These are phyloP conservation scores for Chamaetylas fuelleborni DNA, from an alignment of 2,113 vertebrate species.

Conservation along the genomic window DNA sequence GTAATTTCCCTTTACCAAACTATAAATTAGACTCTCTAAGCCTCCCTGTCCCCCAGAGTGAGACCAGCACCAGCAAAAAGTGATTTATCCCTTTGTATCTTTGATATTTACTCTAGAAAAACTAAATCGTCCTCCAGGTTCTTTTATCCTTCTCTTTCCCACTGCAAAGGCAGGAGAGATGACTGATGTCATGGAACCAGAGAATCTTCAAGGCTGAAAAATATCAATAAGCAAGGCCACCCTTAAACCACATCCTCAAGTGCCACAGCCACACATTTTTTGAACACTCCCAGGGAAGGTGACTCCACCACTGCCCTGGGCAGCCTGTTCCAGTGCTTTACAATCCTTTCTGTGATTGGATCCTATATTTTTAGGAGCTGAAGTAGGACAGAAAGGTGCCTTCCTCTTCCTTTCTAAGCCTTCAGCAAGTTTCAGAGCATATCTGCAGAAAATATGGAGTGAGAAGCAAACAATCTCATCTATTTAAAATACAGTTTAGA, in stretches of 20 bases:
- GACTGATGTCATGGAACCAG: neutral
- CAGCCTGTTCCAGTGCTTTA: neutral
- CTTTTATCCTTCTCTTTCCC: neutral
- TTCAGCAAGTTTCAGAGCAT: neutral
- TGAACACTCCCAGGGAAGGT: neutral
- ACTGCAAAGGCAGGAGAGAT: neutral
- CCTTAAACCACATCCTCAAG: neutral
- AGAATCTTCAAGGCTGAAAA: neutral
- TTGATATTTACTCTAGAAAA: neutral
- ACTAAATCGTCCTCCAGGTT: neutral
- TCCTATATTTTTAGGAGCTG: neutral
- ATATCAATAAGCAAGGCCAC: rapidly evolving
- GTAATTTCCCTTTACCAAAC: neutral
- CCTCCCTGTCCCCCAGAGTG: neutral
- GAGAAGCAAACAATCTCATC: neutral
- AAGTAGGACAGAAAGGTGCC: neutral
- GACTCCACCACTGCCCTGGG: neutral
- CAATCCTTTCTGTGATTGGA: neutral
- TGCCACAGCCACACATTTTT: neutral
- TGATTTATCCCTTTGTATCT: neutral
- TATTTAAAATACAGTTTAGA: neutral
- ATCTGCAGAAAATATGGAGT: neutral
- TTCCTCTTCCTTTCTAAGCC: neutral
- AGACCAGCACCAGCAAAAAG: neutral
- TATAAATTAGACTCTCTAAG: neutral